Evolutionary conservation across 2,797 vertebrate genomes (phyloP), one percentile per base, ranked within the genome.

Genomic region (Acipenser transmontanus): DNA sequence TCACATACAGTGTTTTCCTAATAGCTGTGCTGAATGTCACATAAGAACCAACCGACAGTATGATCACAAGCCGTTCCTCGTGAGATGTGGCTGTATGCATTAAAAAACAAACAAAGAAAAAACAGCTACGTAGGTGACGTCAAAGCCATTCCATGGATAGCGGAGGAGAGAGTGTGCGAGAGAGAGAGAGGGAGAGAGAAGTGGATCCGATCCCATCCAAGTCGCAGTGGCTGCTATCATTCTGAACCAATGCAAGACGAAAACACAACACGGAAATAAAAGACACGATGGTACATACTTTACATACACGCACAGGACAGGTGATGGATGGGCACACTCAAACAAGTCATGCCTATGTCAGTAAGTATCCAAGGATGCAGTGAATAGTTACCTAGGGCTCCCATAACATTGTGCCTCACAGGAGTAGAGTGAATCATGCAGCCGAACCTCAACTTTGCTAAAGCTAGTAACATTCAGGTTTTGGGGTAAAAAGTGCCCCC

Each of bases 131-230:
- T 76, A 86, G 75, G 84, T 82, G 77, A 85, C 75, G 71, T 79
- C 75, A 83, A 54, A 86, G 84, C 83, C 80, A 86, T 88, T 88
- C 81, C 80, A 81, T 77, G 79, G 81, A 77, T 75, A 82, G 79
- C 68, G 72, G 57, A 68, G 69, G 68, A 73, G 64, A 74, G 73
- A 76, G 71, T 79, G 77, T 73, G 61, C 70, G 81, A 80, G 72
- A 77, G 70, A 74, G 63, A 82, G 66, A 70, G 71, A 69, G 67
- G 67, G 50, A 52, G 50, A 57, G 61, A 61, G 59, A 59, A 69
- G 72, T 75, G 76, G 74, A 66, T 82, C 75, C 71, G 66, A 72
- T 78, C 75, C 76, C 75, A 73, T 80, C 77, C 75, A 47, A 6
- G 60, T 47, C 74, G 76, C 73, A 74, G 80, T 67, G 49, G 67